A percentile compares a stretch with the other conserved stretches of the same genome.
Conservation (phyloP, 2,113 vertebrate genomes). For the Lepisosteus osseus region DNA sequence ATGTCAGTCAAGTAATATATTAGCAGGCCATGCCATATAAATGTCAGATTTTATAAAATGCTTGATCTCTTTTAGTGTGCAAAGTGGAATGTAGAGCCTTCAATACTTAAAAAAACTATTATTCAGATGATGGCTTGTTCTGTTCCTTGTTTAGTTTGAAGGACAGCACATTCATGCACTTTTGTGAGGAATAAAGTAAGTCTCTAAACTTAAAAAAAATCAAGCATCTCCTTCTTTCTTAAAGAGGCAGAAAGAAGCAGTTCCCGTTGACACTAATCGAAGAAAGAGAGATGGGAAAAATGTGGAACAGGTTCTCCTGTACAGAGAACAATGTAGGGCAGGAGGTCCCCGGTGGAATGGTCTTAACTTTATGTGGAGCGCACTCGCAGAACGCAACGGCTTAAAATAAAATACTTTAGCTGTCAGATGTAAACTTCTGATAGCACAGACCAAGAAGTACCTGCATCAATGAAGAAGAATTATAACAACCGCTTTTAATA, state of each 20-base stretch:
- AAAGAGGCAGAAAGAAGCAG: neutral
- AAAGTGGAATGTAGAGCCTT: no score
- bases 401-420: constrained; percentile 28
- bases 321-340: constrained; percentile 35
- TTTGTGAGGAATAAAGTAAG: neutral
- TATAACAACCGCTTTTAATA: no score
- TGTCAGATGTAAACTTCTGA: neutral
- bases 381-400: constrained; percentile 32
- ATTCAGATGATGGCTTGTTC: no score
- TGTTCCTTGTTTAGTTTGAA: no score
- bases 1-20: no score
- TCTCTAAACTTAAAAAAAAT: neutral
- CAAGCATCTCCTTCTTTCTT: constrained; percentile 6
- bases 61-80: no score
- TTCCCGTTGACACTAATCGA: constrained; percentile 12
- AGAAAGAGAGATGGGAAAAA: neutral
- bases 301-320: constrained; percentile 13
- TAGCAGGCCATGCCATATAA: no score
- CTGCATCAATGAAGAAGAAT: no score
- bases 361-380: constrained; percentile 39
- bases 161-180: no score
- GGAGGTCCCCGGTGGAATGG: constrained; percentile 29
- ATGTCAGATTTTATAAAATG: no score
- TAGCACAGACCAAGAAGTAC: no score
- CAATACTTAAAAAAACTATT: no score